Percentiles rank a stretch among this genome's conserved stretches.
Evolutionary conservation across 2,888 invertebrate genomes (phyloP).

Genomic region (Agrotis puta): DNA sequence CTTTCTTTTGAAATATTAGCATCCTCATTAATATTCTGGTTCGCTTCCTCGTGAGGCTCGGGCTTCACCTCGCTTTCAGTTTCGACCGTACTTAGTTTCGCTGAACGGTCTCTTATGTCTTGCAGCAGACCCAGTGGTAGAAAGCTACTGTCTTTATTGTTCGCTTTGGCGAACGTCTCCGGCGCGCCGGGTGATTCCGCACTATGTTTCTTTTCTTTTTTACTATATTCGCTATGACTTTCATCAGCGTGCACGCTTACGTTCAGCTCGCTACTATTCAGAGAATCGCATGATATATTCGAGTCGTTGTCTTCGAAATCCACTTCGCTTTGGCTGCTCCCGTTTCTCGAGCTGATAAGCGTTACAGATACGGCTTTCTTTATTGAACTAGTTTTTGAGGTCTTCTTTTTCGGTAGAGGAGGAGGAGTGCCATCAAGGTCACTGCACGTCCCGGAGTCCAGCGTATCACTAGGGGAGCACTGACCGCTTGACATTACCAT

Average conservation of each 20-base stretch:
- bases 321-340: slow-evolving; percentile 92
- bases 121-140: slow-evolving; percentile 93
- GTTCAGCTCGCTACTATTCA: slow-evolving; percentile 93
- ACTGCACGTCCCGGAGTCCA: slow-evolving; percentile 96
- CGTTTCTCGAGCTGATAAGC: slow-evolving; percentile 89
- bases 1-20: slow-evolving; percentile 88
- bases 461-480: slow-evolving; percentile 95
- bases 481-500: slow-evolving; percentile 95
- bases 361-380: slow-evolving; percentile 91
- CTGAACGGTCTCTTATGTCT: slow-evolving; percentile 93
- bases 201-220: slow-evolving; percentile 83
- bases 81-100: slow-evolving; percentile 87
- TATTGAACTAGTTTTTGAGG: slow-evolving; percentile 85
- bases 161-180: slow-evolving; percentile 78
- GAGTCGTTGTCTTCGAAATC: slow-evolving; percentile 94
- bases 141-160: slow-evolving; percentile 86
- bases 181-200: slow-evolving; percentile 80
- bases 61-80: slow-evolving; percentile 82
- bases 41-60: slow-evolving; percentile 80
- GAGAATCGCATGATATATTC: slow-evolving; percentile 95
- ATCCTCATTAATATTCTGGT: slow-evolving; percentile 88
- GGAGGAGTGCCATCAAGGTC: slow-evolving; percentile 95
- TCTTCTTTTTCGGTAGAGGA: slow-evolving; percentile 93
- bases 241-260: slow-evolving; percentile 89
- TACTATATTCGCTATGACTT: slow-evolving; percentile 84